phyloP scores from a whole-genome alignment of 2,797 vertebrate genomes.

The Pachyuromys duprasi region DNA sequence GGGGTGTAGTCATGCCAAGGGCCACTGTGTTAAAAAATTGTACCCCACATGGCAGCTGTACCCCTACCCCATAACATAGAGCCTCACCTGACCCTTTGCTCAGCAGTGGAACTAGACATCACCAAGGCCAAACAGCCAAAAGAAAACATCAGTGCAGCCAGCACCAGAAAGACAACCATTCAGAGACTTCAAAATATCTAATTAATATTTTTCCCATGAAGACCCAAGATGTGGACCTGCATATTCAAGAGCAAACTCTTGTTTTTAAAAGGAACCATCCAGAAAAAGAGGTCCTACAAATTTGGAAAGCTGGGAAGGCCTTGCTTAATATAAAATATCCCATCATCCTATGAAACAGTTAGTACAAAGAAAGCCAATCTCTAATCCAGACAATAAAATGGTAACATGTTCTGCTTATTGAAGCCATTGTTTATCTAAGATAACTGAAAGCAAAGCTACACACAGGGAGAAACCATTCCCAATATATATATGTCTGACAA shows the following conservation, averaged over 20 bases:
- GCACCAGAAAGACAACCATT: neutral
- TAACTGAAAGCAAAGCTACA: slow-evolving; percentile 32
- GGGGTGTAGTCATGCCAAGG: accelerated
- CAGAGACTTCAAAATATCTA: neutral
- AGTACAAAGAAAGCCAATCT: neutral
- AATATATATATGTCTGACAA: neutral
- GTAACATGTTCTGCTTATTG: neutral
- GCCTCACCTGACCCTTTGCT: neutral
- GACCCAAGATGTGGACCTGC: neutral
- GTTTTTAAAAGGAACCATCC: slow-evolving; percentile 3
- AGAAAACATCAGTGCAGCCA: neutral
- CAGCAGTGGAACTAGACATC: neutral
- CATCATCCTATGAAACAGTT: neutral
- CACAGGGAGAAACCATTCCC: neutral
- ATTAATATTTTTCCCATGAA: neutral
- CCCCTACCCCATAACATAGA: neutral
- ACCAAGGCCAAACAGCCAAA: neutral
- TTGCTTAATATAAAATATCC: slow-evolving; percentile 42
- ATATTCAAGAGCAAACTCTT: neutral
- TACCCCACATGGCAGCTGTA: neutral
- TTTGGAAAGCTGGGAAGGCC: neutral
- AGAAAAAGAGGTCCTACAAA: neutral
- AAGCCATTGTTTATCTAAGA: slow-evolving; percentile 7
- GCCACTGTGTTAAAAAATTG: neutral
- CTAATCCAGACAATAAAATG: slow-evolving; percentile 38